Evolutionary conservation across 2,113 vertebrate species (phyloP), one percentile per base, ranked within the genome.

Genomic region (Melanocharis versteri): DNA sequence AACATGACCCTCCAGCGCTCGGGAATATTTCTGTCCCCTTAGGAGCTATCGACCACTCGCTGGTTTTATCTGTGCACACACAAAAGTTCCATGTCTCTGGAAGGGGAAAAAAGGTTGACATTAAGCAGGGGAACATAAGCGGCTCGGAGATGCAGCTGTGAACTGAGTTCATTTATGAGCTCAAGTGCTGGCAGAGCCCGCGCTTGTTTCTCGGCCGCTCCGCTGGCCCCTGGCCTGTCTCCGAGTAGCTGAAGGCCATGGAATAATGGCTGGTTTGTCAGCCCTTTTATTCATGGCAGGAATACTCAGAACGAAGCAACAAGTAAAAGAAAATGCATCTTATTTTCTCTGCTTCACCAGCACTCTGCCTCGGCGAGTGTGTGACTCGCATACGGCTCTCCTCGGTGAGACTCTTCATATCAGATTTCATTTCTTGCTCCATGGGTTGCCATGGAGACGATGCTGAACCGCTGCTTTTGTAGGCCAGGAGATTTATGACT

Each of bases 31-130:
- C 85, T 77, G 95, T 91, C 97, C 97, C 97, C 90, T 90, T 71
- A 87, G 97, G 96, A 98, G 76, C 96, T 91, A 56, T 71, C 37
- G 83, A 92, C 90, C 88, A 65, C 92, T 97, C 39, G n/a, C 92
- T 94, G 97, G 96, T 94, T 98, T 98, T 97, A 97, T 98, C 97
- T 98, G 95, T 70, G 80, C 96, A 91, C 97, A 97, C 96, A 97
- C 95, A 97, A 98, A 98, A 93, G 96, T 92, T 98, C 98, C 98
- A 50, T 97, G 97, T 97, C 91, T 3, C 98, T 98, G 97, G 91
- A 97, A 97, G 96, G 96, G 91, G 98, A 97, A 98, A 98, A 94
- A 97, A 96, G 97, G 94, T 96, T 97, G 97, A 98, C 91, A 81
- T 98, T 97, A 97, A 97, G 87, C 91, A 97, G 96, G 89, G 94